Evolutionary conservation across 1,140 invertebrate genomes (phyloP).

Genomic region (Streblospio benedicti): DNA sequence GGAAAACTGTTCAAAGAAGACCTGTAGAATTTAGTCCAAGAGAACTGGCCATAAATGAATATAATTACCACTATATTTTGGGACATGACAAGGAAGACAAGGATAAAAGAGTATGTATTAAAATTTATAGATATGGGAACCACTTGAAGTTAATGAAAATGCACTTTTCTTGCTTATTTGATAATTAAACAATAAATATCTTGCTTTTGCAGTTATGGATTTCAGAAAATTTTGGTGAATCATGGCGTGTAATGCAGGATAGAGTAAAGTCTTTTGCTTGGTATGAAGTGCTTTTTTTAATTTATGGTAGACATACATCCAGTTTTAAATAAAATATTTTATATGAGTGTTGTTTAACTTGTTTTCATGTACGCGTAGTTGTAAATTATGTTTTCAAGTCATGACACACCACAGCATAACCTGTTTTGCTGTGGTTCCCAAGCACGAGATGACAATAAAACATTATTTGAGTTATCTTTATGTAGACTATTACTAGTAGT

Average conservation of each 20-base stretch:
- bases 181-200: not conserved
- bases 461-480: too few relatives aligned
- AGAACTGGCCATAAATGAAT: slow-evolving; percentile 65
- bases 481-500: too few relatives aligned
- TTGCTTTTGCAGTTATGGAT: slow-evolving; percentile 58
- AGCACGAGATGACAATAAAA: not conserved
- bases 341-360: not conserved
- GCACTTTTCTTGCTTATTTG: not conserved
- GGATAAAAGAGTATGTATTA: slow-evolving; percentile 56
- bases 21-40: slow-evolving; percentile 64
- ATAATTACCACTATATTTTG: slow-evolving; percentile 53
- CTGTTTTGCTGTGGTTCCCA: not conserved
- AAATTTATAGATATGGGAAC: not conserved
- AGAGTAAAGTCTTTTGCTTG: slow-evolving; percentile 70
- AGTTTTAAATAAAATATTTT: not conserved
- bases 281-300: slow-evolving; percentile 41
- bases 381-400: not conserved
- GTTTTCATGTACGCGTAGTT: not conserved
- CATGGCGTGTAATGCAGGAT: slow-evolving; percentile 59
- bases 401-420: not conserved
- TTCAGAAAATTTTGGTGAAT: slow-evolving; percentile 63
- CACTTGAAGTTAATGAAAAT: not conserved
- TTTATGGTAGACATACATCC: not conserved
- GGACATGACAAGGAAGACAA: slow-evolving; percentile 65
- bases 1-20: slow-evolving; percentile 54